Base-by-base conservation (phyloP, 2,113 vertebrate genomes). In the Jaculus jaculus region DNA sequence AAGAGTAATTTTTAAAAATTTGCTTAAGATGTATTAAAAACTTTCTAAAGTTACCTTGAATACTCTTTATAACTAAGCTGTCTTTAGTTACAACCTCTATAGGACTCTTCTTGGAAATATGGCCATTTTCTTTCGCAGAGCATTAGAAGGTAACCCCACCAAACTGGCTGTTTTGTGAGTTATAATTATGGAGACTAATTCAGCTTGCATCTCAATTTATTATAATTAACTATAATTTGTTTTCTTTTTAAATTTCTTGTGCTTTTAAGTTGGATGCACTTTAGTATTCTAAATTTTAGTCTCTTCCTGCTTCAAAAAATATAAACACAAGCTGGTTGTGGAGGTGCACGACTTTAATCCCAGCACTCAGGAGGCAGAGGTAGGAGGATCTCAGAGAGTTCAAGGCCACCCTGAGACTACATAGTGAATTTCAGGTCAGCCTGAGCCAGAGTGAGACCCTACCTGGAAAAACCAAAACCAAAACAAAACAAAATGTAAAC, bases 171-270 rank as follows among this genome's bases (percentile, higher is more conserved):
- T 95, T 54, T 65, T 39, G 63, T 69, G 74, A 91, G 78, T 90
- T 87, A 77, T 34, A 88, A 47, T 93, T 78, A 84, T 58, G 77
- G 60, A 96, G 85, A 93, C 66, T 74, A 78, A 92, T 92, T 95
- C 80, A 92, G 75, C n/a, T 78, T 92, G 79, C 74, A 58, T 80
- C 81, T 91, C 84, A 51, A 68, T 30, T 91, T 91, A 68, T 66
- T 90, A 68, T 54, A 86, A 96, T 93, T 93, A 72, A 89, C 95
- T 94, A 92, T 93, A 73, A 94, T 94, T 92, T 58, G 54, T 71
- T 93, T 93, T 82, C 92, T 83, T 47, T 93, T 37, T 37, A 8
- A 54, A 12, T 60, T 60, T 82, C 91, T 84, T 42, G 54, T 23
- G 23, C 68, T 92, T 87, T 96, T 88, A 65, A 83, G 51, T 66